phyloP scores from a whole-genome alignment of 1,140 invertebrate species.

The Drosophila santomea region DNA sequence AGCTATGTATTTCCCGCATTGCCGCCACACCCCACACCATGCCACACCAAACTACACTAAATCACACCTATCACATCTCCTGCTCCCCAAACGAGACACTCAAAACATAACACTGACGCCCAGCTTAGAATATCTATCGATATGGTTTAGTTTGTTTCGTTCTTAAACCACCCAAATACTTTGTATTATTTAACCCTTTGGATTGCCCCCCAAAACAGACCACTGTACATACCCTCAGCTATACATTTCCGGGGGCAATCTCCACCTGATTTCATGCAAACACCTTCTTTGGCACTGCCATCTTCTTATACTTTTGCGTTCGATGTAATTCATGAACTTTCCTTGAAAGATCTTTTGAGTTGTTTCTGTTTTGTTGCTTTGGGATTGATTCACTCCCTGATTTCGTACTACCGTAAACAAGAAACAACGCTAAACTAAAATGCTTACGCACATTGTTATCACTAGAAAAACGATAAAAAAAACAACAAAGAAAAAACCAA shows the following conservation, averaged over 20 bases:
- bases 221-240: conserved; percentile 45
- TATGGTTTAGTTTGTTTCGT: conserved; percentile 9
- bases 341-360: conserved; percentile 17
- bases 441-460: conserved; percentile 59
- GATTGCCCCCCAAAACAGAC: conserved; percentile 18
- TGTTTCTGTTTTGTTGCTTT: conserved; percentile 26
- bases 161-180: conserved; percentile 14
- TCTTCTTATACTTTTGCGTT: not conserved
- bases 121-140: conserved; percentile 20
- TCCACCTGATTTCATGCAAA: conserved; percentile 8
- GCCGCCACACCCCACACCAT: not conserved
- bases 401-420: conserved; percentile 28
- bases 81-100: conserved; percentile 2
- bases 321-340: conserved; percentile 2
- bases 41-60: too few relatives aligned
- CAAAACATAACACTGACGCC: conserved; percentile 12
- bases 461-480: conserved; percentile 41
- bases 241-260: conserved; percentile 21
- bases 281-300: conserved; percentile 44
- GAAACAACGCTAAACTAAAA: conserved; percentile 36
- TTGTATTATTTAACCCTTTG: conserved; percentile 16
- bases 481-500: not conserved
- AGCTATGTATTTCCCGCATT: conserved; percentile 12
- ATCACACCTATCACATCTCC: not conserved
- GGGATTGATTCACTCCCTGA: conserved; percentile 16